Evolutionary conservation across 2,113 vertebrate genomes (phyloP).

Genomic region (Morone chrysops): DNA sequence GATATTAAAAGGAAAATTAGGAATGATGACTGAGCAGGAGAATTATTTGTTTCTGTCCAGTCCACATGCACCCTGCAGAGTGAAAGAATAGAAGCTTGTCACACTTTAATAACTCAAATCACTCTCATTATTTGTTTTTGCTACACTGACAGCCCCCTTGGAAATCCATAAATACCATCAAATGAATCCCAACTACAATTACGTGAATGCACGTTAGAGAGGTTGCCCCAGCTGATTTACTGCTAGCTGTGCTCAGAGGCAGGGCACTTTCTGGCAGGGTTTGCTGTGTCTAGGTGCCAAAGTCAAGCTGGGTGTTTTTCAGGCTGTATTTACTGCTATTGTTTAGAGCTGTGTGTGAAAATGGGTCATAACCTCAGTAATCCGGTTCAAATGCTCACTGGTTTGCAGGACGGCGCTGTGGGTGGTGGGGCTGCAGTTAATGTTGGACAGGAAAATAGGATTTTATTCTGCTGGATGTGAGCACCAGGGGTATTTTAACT

Average conservation of each 20-base stretch:
- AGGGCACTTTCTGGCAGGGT: conserved; percentile 30
- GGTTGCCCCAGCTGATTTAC: conserved; percentile 44
- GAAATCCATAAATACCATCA: conserved; percentile 40
- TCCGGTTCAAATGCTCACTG: conserved; percentile 30
- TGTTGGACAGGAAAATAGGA: background rate
- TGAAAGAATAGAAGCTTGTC: background rate
- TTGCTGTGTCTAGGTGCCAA: conserved; percentile 27
- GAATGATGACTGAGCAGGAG: background rate
- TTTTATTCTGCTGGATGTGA: background rate
- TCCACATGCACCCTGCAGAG: background rate
- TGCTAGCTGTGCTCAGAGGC: conserved; percentile 23
- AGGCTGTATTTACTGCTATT: conserved; percentile 45
- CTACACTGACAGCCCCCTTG: background rate
- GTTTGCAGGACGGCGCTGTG: background rate
- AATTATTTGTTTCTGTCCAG: background rate
- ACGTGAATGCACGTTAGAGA: conserved; percentile 22
- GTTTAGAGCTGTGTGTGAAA: conserved; percentile 39
- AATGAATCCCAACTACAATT: conserved; percentile 23
- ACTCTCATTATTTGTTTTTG: background rate
- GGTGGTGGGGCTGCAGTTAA: background rate
- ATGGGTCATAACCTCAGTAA: conserved; percentile 37
- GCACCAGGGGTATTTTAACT: background rate
- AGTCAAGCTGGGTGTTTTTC: conserved; percentile 35
- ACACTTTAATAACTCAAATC: conserved; percentile 7
- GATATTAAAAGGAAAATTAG: background rate